Conservation (phyloP, 2,797 vertebrate genomes). For the Sebastes trivittatus region DNA sequence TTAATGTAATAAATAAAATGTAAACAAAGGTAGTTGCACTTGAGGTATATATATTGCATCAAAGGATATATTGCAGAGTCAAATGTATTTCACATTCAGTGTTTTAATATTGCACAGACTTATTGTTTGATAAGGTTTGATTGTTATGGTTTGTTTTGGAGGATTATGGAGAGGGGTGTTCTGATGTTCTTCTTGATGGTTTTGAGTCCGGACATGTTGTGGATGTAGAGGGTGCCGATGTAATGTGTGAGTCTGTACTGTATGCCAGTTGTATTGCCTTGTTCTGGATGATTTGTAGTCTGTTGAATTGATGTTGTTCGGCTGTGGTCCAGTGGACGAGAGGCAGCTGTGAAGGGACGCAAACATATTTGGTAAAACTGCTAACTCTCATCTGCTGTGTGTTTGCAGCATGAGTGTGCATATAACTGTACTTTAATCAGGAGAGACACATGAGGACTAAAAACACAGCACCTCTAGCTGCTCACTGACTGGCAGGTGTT, state of each 20-base stretch:
- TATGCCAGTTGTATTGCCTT: background rate
- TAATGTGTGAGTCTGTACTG: background rate
- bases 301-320: background rate
- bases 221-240: background rate
- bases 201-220: background rate
- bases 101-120: no score
- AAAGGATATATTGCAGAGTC: no score
- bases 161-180: background rate
- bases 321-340: background rate
- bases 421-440: background rate
- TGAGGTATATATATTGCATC: no score
- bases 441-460: background rate
- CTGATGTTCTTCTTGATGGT: background rate
- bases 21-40: no score
- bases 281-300: background rate
- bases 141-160: background rate
- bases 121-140: background rate
- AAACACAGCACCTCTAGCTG: background rate
- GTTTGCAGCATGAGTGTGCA: background rate
- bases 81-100: no score
- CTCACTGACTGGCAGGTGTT: conserved; percentile 14
- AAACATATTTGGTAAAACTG: background rate
- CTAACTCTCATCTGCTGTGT: background rate
- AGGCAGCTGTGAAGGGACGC: background rate
- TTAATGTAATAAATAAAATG: no score